Conservation (phyloP, 1,140 invertebrate genomes). For the Aculops lycopersici region DNA sequence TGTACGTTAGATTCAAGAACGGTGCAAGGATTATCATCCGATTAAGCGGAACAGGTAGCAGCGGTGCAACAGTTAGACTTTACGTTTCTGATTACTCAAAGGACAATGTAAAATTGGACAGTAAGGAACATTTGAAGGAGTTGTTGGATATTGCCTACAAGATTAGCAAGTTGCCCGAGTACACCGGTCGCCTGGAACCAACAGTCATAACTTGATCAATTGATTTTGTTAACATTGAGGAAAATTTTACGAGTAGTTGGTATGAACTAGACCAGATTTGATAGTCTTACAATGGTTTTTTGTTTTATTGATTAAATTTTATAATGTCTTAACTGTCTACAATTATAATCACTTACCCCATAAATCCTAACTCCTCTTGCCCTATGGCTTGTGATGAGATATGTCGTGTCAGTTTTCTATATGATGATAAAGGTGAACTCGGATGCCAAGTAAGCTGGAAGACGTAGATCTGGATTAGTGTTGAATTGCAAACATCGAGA, state of each 20-base stretch:
- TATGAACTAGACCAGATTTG: background rate
- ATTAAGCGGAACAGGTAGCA: constrained; percentile 83
- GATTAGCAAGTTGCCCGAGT: constrained; percentile 43
- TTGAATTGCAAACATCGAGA: background rate
- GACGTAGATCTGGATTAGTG: background rate
- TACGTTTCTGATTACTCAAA: constrained; percentile 67
- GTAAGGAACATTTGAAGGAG: constrained; percentile 44
- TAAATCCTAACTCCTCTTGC: background rate
- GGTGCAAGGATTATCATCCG: constrained; percentile 68
- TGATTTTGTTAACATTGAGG: background rate
- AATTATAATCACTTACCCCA: background rate
- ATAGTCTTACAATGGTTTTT: background rate
- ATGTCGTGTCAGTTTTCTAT: background rate
- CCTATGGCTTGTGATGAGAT: background rate
- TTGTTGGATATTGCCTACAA: constrained; percentile 56
- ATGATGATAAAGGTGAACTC: background rate
- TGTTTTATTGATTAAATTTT: background rate
- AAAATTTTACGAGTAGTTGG: background rate
- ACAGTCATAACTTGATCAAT: constrained; percentile 84
- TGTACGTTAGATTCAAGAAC: constrained; percentile 68
- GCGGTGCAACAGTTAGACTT: constrained; percentile 72
- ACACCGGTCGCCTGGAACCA: constrained; percentile 53
- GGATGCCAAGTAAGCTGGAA: background rate
- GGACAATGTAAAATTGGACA: constrained; percentile 28
- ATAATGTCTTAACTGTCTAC: background rate